These are phyloP conservation scores for Rhorus exstirpatorius DNA, from an alignment of 2,888 invertebrate genomes.

Conservation along the genomic window DNA sequence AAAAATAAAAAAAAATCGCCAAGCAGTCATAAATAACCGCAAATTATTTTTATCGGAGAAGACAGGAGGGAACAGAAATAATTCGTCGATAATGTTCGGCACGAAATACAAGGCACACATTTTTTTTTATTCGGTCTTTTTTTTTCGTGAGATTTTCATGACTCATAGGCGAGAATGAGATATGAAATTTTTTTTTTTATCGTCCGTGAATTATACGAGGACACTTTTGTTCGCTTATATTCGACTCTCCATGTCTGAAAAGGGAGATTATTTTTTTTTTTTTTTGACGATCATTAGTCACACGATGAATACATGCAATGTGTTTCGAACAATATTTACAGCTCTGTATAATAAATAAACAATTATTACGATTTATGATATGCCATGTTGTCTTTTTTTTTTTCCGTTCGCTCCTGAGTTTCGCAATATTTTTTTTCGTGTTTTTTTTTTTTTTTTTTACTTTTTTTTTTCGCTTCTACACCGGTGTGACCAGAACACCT, in stretches of 20 bases:
- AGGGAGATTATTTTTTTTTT: not conserved
- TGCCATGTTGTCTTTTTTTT: constrained; percentile 19
- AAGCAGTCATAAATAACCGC: not conserved
- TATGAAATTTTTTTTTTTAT: not conserved
- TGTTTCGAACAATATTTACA: constrained; percentile 56
- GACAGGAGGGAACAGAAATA: not conserved
- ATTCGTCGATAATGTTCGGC: not conserved
- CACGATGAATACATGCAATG: constrained; percentile 29
- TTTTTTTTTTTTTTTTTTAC: not conserved
- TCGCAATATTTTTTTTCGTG: constrained; percentile 14
- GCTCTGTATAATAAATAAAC: constrained; percentile 48
- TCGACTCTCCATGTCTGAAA: not conserved
- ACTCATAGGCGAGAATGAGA: constrained; percentile 7
- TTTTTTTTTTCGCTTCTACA: constrained; percentile 68
- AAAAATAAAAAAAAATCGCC: too few species aligned
- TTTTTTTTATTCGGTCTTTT: constrained; percentile 7
- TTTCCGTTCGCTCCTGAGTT: too few species aligned
- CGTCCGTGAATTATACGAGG: not conserved
- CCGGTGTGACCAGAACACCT: constrained; percentile 72
- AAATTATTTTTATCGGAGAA: constrained; percentile 3
- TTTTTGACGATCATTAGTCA: constrained; percentile 19
- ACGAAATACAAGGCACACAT: constrained; percentile 30
- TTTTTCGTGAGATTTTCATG: not conserved
- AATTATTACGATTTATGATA: constrained; percentile 38
- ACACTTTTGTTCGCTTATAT: not conserved